A percentile compares a stretch with the other conserved stretches of the same genome.
phyloP scores from a whole-genome alignment of 2,797 vertebrate genomes.

The Chromis chromis region DNA sequence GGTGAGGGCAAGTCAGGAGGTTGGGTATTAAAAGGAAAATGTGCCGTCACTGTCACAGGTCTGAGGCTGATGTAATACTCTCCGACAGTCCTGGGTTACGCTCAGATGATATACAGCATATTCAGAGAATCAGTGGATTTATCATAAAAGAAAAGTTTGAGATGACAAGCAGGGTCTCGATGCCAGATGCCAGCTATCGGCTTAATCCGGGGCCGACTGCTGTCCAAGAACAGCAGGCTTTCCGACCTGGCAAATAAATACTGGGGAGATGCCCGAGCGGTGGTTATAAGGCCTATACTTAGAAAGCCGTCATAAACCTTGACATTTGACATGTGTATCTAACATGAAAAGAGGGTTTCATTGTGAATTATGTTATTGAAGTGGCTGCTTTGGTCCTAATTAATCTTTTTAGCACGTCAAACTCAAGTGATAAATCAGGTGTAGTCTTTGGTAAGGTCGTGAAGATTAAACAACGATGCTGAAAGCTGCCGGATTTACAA shows the following conservation, averaged over 20 bases:
- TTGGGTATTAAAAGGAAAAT: slow-evolving; percentile 40
- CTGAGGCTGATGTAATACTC: slow-evolving; percentile 52
- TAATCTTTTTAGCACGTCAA: slow-evolving; percentile 66
- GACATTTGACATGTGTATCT: slow-evolving; percentile 80
- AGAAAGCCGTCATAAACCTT: slow-evolving; percentile 80
- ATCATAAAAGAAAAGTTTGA: slow-evolving; percentile 57
- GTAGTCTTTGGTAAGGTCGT: slow-evolving; percentile 32
- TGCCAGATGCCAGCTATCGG: slow-evolving; percentile 72
- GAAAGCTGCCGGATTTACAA: slow-evolving; percentile 50
- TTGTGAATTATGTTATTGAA: slow-evolving; percentile 59
- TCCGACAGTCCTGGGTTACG: slow-evolving; percentile 11
- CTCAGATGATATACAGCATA: slow-evolving; percentile 30
- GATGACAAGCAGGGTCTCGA: slow-evolving; percentile 50
- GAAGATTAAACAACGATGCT: slow-evolving; percentile 35
- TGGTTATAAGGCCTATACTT: slow-evolving; percentile 77
- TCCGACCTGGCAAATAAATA: slow-evolving; percentile 72
- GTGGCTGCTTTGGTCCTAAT: slow-evolving; percentile 58
- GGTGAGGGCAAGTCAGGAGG: slow-evolving; percentile 20
- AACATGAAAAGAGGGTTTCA: slow-evolving; percentile 70
- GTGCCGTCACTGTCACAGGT: slow-evolving; percentile 53
- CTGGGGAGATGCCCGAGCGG: slow-evolving; percentile 71
- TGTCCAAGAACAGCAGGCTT: slow-evolving; percentile 75
- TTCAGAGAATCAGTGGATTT: slow-evolving; percentile 48
- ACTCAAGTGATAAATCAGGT: slow-evolving; percentile 45
- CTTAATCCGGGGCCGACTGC: slow-evolving; percentile 76